A percentile compares a stretch with the other conserved stretches of the same genome.
These are phyloP conservation scores for Leptopilina clavipes DNA, from an alignment of 1,140 invertebrate genomes.

Conservation along the genomic window DNA sequence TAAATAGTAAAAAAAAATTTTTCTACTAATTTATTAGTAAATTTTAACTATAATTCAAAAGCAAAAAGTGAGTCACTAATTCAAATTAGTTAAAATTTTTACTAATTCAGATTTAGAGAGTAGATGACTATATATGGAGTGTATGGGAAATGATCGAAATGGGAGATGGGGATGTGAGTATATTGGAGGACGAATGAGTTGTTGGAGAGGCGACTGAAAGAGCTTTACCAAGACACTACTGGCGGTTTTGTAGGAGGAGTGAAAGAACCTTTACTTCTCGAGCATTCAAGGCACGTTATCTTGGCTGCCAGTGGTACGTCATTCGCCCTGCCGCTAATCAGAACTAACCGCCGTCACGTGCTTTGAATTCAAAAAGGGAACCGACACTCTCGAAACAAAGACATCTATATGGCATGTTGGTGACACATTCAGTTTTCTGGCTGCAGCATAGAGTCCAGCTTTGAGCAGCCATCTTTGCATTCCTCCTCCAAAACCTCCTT, in stretches of 20 bases:
- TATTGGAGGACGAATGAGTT: neutral
- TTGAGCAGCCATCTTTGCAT: conserved; percentile 62
- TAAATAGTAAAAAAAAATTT: too few species aligned
- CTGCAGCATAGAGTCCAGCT: conserved; percentile 38
- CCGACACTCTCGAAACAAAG: conserved; percentile 56
- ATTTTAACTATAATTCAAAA: too few species aligned
- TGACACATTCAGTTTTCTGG: conserved; percentile 45
- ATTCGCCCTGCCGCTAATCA: conserved; percentile 74
- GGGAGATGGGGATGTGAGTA: neutral
- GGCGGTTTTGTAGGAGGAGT: conserved; percentile 35
- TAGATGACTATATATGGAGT: too few species aligned
- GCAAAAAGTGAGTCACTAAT: too few species aligned
- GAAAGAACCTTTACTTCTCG: conserved; percentile 52
- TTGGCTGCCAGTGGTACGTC: conserved; percentile 72
- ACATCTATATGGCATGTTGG: conserved; percentile 31
- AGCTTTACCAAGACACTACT: neutral
- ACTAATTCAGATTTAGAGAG: too few species aligned
- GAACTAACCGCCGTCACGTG: conserved; percentile 74
- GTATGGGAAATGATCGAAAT: neutral
- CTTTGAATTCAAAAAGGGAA: conserved; percentile 60
- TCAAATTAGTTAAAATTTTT: too few species aligned
- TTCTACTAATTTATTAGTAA: too few species aligned
- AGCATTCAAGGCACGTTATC: conserved; percentile 71
- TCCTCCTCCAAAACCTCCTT: conserved; percentile 30
- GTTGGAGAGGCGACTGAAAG: conserved; percentile 7